Conservation (phyloP, 2,113 vertebrate genomes). For the Calyptomena viridis region DNA sequence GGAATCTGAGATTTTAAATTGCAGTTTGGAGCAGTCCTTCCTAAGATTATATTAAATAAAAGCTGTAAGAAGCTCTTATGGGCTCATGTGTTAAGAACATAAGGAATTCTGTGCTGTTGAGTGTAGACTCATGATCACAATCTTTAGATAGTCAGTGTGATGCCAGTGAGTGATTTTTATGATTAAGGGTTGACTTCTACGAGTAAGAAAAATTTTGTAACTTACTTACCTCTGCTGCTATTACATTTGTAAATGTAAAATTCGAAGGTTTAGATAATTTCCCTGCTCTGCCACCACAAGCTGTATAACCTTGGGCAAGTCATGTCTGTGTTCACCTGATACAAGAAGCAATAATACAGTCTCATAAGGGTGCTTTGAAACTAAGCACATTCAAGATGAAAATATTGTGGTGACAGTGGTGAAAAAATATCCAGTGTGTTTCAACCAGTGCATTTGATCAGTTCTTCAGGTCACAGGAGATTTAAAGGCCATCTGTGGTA, state of each 20-base stretch:
- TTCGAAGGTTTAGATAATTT: not conserved
- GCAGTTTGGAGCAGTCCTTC: not conserved
- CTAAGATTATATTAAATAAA: not conserved
- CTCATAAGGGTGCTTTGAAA: not conserved
- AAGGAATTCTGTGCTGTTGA: not conserved
- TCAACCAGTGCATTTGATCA: conserved; percentile 13
- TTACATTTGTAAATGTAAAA: not conserved
- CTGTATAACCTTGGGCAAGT: not conserved
- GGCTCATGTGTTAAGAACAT: not conserved
- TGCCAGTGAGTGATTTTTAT: not conserved
- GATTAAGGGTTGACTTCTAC: not conserved
- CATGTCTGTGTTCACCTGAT: not conserved
- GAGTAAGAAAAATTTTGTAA: not conserved
- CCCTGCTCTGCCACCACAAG: not conserved
- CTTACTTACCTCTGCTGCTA: not conserved
- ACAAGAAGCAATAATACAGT: not conserved
- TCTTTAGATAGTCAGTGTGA: not conserved
- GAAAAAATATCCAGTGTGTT: not conserved
- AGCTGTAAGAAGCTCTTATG: not conserved
- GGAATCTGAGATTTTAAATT: not conserved
- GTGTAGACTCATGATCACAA: rapidly evolving
- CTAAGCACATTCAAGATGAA: not conserved
- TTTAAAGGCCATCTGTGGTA: conserved; percentile 50
- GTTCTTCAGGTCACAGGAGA: conserved; percentile 2
- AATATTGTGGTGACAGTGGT: not conserved